Base-by-base conservation (phyloP, 2,797 vertebrate species). In the Acanthurus lineatus region DNA sequence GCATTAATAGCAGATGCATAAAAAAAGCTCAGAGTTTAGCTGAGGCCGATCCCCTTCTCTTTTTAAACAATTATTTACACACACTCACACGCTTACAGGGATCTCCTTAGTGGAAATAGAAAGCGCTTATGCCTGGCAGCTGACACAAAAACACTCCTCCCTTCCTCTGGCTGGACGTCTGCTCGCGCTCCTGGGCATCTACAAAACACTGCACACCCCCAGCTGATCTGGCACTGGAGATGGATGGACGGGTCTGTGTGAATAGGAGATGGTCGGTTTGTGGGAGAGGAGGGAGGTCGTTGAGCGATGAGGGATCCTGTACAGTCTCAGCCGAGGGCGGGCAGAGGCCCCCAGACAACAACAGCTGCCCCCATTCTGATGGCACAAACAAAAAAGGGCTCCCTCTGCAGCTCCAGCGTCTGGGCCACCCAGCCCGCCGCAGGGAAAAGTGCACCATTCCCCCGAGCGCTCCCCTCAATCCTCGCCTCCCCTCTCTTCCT, bases 1-100 rank as follows among this genome's bases (percentile, higher is more conserved):
- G 89, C 92, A 92, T 93, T 93, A 88, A 82, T 82, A 92, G 92
- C 87, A 91, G 90, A 93, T 91, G 91, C 91, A 90, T 90, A 90
- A 90, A 91, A 85, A 87, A 91, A 88, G 80, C 84, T 88, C 69
- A 83, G 63, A 74, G 81, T 89, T 86, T 76, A 81, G 82, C 91
- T 47, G 61, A 90, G 85, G 88, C 77, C 69, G 42, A 86, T 89
- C 86, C 83, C 88, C 73, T 77, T 72, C 71, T 83, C 74, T 89
- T 83, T 89, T 88, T 82, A 85, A 91, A 84, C 79, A 81, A 88
- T 86, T 91, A 90, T 91, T 91, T 89, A 89, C 85, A 90, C 84
- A 90, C 72, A 59, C 77, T 38, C 79, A 52, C 85, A 42, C 19
- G 35, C 79, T 83, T 76, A 79, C 79, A 77, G 86, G 85, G 88